Base-by-base conservation (phyloP, 2,113 vertebrate species). In the Misgurnus mizolepis region DNA sequence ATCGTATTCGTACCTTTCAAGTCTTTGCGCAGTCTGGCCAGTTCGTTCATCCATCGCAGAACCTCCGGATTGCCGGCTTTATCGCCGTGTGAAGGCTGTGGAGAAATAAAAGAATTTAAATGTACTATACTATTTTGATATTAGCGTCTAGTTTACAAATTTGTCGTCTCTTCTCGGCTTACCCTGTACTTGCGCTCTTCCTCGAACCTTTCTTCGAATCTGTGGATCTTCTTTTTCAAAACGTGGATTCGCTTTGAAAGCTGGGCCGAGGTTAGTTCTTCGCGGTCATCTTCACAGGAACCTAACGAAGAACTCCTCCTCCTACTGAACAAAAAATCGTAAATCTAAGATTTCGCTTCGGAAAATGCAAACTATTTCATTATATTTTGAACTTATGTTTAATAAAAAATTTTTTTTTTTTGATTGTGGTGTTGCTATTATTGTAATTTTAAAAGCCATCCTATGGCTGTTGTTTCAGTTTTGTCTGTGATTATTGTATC, bases 161-260 rank as follows among this genome's bases (percentile, higher is more conserved):
- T 34, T 17, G 18, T 18, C 12, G 10, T 1, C 6, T 49, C 14
- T 3, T 7, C 22, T 11, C 67, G 8, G 86, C 94, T 89, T 73
- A 99, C 98, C 88, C 95, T 93, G 90, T 99, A 99, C 88, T 98
- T 99, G 40, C 94, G 93, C 47, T 99, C 98, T 47, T 99, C 96
- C 89, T 99, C 96, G 0, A 98, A 99, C 86, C 86, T 94, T 68
- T 99, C 97, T 85, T 99, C 98, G 34, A 95, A 99, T 82, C 92
- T 94, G 76, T 95, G 94, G 84, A 99, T 99, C 89, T 99, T 99
- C 80, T 96, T 98, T 90, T 97, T 99, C 55, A 99, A 91, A 39
- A 91, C 91, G 67, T 99, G 98, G 88, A 99, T 98, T 86, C 95
- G 94, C 65, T 96, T 95, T 0, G 97, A 97, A 85, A 98, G 93